Conservation (phyloP, 2,113 vertebrate genomes). For the Amblyopsis rosae region DNA sequence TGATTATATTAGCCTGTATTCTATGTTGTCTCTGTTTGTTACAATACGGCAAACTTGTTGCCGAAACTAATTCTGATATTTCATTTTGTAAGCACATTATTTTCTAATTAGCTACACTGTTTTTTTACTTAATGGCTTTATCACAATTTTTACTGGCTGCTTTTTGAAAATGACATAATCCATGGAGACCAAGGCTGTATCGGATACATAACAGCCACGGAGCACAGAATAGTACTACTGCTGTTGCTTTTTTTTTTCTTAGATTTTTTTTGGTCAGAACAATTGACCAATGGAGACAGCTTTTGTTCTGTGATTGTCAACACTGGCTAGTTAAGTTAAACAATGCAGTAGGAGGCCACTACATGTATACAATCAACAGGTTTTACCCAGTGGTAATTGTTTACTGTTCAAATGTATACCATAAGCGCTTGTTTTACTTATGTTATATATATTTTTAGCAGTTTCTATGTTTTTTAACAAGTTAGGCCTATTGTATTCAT, state of each 20-base stretch:
- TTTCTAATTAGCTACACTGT: neutral
- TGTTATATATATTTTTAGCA: slow-evolving; percentile 54
- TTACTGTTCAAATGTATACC: slow-evolving; percentile 61
- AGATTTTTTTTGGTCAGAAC: slow-evolving; percentile 35
- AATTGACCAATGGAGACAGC: neutral
- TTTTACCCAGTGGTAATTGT: slow-evolving; percentile 46
- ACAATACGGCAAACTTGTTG: neutral
- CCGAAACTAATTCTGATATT: slow-evolving; percentile 12
- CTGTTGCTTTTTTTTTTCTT: slow-evolving; percentile 23
- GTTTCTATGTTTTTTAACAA: slow-evolving; percentile 56
- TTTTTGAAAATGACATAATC: neutral
- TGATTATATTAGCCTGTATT: neutral
- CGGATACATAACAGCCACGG: neutral
- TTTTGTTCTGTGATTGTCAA: slow-evolving; percentile 22
- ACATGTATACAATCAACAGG: slow-evolving; percentile 40
- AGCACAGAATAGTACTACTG: neutral
- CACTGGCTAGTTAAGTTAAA: slow-evolving; percentile 31
- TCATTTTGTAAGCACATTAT: neutral
- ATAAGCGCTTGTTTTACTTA: slow-evolving; percentile 64
- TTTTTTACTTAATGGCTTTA: slow-evolving; percentile 15
- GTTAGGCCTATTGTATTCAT: slow-evolving; percentile 60
- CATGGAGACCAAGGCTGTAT: slow-evolving; percentile 12
- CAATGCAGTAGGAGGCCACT: slow-evolving; percentile 12
- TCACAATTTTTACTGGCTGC: too few relatives aligned
- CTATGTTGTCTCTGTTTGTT: neutral